Evolutionary conservation across 2,113 vertebrate species (phyloP).

Genomic region (Labeo rohita): DNA sequence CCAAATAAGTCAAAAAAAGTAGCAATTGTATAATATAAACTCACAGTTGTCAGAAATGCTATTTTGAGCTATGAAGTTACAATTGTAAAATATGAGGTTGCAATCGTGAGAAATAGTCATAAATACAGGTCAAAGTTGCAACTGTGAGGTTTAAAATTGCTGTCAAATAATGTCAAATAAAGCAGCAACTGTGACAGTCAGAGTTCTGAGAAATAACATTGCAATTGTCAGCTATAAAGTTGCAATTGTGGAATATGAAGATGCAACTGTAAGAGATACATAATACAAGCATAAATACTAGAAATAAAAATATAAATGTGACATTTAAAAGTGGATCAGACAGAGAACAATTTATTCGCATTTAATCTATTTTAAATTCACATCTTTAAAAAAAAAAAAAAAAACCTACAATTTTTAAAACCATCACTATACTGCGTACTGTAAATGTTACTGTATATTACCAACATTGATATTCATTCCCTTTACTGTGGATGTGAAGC

Average conservation of each 20-base stretch:
- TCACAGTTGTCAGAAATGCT: background rate
- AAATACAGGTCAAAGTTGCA: no score
- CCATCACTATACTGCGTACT: background rate
- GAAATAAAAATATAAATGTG: background rate
- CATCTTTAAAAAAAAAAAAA: background rate
- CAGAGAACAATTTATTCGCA: background rate
- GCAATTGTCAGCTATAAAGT: background rate
- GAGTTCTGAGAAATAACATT: background rate
- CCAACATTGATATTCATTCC: background rate
- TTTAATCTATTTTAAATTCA: background rate
- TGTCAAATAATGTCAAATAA: background rate
- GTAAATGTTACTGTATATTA: background rate
- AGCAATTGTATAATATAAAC: no score
- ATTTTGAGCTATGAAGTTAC: background rate
- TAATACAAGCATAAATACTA: background rate
- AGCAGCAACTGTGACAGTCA: background rate
- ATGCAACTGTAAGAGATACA: background rate
- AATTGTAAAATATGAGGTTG: background rate
- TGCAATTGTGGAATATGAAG: background rate
- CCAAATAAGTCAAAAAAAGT: no score
- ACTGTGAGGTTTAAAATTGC: no score
- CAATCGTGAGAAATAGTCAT: no score
- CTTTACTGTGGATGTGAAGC: background rate
- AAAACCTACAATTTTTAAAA: no score
- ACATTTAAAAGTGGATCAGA: background rate